Base-by-base conservation (phyloP, 2,888 invertebrate genomes). In the Conomelus anceps region DNA sequence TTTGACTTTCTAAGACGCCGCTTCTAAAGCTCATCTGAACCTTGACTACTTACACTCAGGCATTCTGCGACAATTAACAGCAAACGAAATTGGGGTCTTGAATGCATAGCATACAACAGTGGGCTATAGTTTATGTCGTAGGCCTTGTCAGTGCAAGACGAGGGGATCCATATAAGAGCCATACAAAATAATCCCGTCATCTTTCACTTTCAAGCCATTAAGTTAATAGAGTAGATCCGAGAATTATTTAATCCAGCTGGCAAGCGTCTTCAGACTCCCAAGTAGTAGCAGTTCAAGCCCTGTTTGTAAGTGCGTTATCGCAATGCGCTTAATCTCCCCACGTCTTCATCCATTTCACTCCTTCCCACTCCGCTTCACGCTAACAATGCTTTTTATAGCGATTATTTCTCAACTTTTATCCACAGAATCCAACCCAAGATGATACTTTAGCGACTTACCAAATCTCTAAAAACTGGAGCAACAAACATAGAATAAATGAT, bases 201-300 rank as follows among this genome's bases (percentile, higher is more conserved):
- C 86, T 23, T 29, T 86, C 86, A 24, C 24, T 86, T 29, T 86
- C 86, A 29, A 86, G 86, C 86, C 86, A 86, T 86, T 86, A 86
- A 24, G 86, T 86, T 86, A 86, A 86, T 86, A 86, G 86, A 86
- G 86, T 24, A 26, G 86, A 86, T 24, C 29, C 86, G 24, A 86
- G 86, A 86, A 86, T 86, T 86, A 86, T 86, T 86, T 86, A 86
- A 86, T 86, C 86, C 86, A 24, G 86, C 86, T 63, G 63, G 63
- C 63, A 63, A 63, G 63, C 63, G n/a, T 63, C 63, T 63, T 63
- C n/a, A 63, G 63, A 63, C 63, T 63, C 63, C n/a, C 63, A 63
- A 63, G 63, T 63, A 63, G 63, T 63, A 63, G 63, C 63, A 63
- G 63, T 63, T 63, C 3, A 63, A 63, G 63, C 63, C 63, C 63